Evolutionary conservation across 2,797 vertebrate genomes (phyloP), one percentile per base, ranked within the genome.

Genomic region (Acipenser oxyrinchus): DNA sequence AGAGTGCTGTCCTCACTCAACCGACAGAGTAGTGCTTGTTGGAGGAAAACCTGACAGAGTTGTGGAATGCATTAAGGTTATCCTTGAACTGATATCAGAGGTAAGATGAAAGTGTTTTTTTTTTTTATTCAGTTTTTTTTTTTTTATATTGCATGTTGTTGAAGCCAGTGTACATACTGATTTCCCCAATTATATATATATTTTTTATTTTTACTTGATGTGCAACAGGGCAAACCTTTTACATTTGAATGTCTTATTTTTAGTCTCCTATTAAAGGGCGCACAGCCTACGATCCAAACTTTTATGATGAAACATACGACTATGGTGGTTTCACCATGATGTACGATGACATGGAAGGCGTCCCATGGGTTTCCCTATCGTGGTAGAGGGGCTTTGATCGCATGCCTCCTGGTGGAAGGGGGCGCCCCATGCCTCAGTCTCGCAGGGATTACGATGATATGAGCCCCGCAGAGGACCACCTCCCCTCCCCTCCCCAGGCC

Each of bases 1-100:
- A 83, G 97, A 99, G 78, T 99, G 97, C 75, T 99, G 96, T 81
- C 97, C 97, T 81, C 97, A 98, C 88, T 99, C 97, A 0, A 99
- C 96, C 66, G 97, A 99, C 76, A 89, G 97, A 48, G 97, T 99
- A 23, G 96, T 99, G 52, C 90, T 99, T 72, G 95, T 99, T 68
- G 94, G 95, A 12, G 97, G 96, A 69, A 99, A 97, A 79, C 95
- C 93, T 2, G 95, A 98, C 78, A 89, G 93, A 69, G 97, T 99
- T 1, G 97, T 99, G 15, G 93, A 99, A 68, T 99, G 96, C 71
- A 96, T 99, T 76, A 98, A 96, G 84, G 96, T 95, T 65, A 98
- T 99, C 84, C 84, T 99, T 80, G 96, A 99, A 84, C 92, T 99
- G 71, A 95, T 98, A 53, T 86, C 92, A 66, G 95, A 98, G 79